Evolutionary conservation across 2,113 vertebrate genomes (phyloP), one percentile per base, ranked within the genome.

Genomic region (Edolisoma coerulescens): DNA sequence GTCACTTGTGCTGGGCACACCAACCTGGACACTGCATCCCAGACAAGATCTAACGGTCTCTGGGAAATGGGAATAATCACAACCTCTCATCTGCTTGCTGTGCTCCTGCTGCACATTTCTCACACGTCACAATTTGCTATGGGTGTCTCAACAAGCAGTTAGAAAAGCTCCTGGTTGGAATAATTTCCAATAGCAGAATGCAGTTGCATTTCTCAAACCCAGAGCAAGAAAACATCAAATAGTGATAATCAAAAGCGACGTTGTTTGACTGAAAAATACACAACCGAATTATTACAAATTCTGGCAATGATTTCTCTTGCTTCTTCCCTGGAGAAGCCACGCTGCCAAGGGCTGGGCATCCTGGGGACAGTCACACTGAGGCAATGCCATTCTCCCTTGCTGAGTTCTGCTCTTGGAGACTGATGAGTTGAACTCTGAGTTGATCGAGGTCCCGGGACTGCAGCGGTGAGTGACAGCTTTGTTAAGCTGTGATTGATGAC

Each of bases 401-500:
- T 49, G 56, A 13, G 1, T 44, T 73, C 87, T 69, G 78, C 64
- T 93, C 93, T 85, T 87, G 69, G 80, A 84, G 88, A 49, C 69
- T 74, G 92, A 50, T 27, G 86, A 87, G 91, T 90, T 94, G 87
- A 95, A 91, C 91, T 84, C 50, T 41, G 50, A 90, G 80, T n/a
- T 77, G 86, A 81, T 93, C 33, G 69, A 96, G 94, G 91, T 93
- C 91, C 82, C 60, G 50, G 82, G 87, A 89, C 87, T 84, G 78
- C 80, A 93, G 94, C 59, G 28, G 92, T 94, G 94, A 96, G 77
- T 86, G 85, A 91, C 94, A 90, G 95, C 95, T 97, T 92, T 78
- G 93, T 91, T 97, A 96, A 95, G 95, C 90, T 87, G 45, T 93
- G 97, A 97, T 93, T 92, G 96, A 97, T 97, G 96, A 95, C 88